Percentiles rank a stretch among this genome's conserved stretches.
Evolutionary conservation across 2,888 invertebrate genomes (phyloP).

Genomic region (Acheta domesticus): DNA sequence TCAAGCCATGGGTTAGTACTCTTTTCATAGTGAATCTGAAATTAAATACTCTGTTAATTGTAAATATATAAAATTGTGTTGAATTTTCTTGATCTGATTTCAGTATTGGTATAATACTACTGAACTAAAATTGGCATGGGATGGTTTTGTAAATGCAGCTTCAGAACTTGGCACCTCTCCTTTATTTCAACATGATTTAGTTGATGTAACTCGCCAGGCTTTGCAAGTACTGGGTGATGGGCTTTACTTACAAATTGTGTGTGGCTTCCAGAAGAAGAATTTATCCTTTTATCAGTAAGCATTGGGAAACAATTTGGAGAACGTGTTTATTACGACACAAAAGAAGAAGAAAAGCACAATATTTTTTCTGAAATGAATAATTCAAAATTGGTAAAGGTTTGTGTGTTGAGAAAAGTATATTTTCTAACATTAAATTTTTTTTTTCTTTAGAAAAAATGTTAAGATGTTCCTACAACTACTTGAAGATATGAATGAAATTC

Average conservation of each 20-base stretch:
- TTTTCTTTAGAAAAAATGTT: constrained; percentile 43
- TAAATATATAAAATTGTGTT: neutral
- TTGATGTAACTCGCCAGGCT: constrained; percentile 81
- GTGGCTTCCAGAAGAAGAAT: constrained; percentile 47
- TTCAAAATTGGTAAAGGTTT: neutral
- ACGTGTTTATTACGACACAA: neutral
- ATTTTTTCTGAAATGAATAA: neutral
- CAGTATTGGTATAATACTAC: constrained; percentile 68
- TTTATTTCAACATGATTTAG: constrained; percentile 71
- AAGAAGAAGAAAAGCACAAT: neutral
- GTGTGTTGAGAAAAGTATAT: too few species aligned
- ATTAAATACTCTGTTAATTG: neutral
- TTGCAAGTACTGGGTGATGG: constrained; percentile 71
- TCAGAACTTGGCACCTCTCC: constrained; percentile 43
- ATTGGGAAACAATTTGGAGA: neutral
- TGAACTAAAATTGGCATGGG: constrained; percentile 49
- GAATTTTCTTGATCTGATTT: constrained; percentile 30
- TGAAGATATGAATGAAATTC: constrained; percentile 60
- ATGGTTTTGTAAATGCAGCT: constrained; percentile 45
- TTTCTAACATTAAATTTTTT: neutral
- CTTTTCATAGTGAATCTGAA: neutral
- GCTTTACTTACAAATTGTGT: constrained; percentile 59
- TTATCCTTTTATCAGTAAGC: constrained; percentile 46
- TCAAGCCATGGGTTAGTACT: constrained; percentile 57
- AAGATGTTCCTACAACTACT: constrained; percentile 54